Evolutionary conservation across 2,797 vertebrate genomes (phyloP), one percentile per base, ranked within the genome.

Genomic region (Brotogeris chrysoptera): DNA sequence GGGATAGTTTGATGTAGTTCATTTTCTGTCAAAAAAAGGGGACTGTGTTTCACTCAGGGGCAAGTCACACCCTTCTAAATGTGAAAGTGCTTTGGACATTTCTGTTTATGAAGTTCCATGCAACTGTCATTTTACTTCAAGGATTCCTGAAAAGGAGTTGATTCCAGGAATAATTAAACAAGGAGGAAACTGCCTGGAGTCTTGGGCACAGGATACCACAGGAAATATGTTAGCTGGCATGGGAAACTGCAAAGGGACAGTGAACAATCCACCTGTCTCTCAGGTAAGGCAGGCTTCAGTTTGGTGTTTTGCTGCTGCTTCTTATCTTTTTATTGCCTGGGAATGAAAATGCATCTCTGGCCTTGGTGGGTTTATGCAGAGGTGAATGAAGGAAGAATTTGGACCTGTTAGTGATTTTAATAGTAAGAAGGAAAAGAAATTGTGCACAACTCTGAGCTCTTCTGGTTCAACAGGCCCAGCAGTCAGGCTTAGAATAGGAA

Each of bases 141-240:
- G 99, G 96, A 97, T 99, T 97, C 99, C 99, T 0, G 98, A 99
- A 98, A 99, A 99, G 97, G 99, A 99, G 74, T 97, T 98, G 1
- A 98, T 98, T 92, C 98, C 98, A 78, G 99, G 99, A 91, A 97
- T 99, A 94, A 98, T 99, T 94, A 99, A 98, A 96, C 99, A 99
- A 96, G 98, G 98, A 10, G 92, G 97, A 34, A 97, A 98, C 87
- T 99, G 99, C 97, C 97, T 99, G 97, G 99, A 99, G 96, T 98
- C 98, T 88, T 97, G 97, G 46, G 98, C 98, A 88, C 98, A 98
- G 20, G 99, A 99, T 76, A 93, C 97, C 73, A 97, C 98, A 47
- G 98, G 98, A 17, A 98, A 97, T 81, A 80, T 83, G 8, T 86
- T 98, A 83, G 97, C 96, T 21, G 98, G 95, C 83, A 96, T 99